These are phyloP conservation scores for Amia ocellicauda DNA, from an alignment of 2,113 vertebrate genomes.

Conservation along the genomic window DNA sequence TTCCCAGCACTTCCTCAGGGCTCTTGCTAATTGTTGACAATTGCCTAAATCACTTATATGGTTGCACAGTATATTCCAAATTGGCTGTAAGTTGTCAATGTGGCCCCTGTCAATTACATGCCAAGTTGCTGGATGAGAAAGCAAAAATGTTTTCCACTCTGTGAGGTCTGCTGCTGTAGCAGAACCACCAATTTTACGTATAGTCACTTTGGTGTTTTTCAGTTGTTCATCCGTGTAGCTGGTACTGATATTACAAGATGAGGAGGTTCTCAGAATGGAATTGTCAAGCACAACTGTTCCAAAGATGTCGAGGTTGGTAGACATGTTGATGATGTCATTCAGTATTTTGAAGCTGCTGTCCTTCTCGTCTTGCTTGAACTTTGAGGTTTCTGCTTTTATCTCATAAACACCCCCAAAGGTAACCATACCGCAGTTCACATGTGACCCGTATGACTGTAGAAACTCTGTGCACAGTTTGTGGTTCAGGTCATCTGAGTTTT, in stretches of 20 bases:
- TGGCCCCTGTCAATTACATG: constrained; percentile 7
- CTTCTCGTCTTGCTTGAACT: neutral
- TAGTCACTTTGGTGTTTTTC: neutral
- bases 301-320: neutral
- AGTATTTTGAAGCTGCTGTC: neutral
- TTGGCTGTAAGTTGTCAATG: neutral
- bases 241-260: neutral
- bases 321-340: neutral
- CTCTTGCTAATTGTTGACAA: neutral
- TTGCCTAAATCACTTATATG: neutral
- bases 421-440: neutral
- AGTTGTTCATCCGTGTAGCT: neutral
- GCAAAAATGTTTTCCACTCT: constrained; percentile 3
- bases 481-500: neutral
- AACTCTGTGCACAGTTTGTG: neutral
- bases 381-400: constrained; percentile 2
- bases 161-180: neutral
- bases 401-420: constrained; percentile 1
- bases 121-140: neutral
- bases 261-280: neutral
- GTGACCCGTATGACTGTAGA: neutral
- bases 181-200: constrained; percentile 1
- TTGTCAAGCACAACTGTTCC: neutral
- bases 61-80: neutral
- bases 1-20: constrained; percentile 7